Percentiles rank a stretch among this genome's conserved stretches.
These are phyloP conservation scores for Campylomormyrus numenius DNA, from an alignment of 2,113 vertebrate species.

Conservation along the genomic window DNA sequence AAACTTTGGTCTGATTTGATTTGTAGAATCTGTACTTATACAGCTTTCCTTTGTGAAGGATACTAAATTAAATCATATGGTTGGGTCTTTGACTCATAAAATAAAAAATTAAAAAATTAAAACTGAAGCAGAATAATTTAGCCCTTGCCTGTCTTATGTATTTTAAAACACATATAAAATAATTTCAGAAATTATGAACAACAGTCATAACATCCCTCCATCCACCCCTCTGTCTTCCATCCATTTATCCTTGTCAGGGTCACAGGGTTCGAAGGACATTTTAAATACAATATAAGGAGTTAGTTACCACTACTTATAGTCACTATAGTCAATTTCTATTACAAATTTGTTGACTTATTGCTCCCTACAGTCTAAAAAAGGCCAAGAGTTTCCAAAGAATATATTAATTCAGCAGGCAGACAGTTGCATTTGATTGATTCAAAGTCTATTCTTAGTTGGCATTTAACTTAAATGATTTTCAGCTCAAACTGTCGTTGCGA, in stretches of 20 bases:
- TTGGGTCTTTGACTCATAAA: background rate
- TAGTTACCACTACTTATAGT: background rate
- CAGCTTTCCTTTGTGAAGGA: background rate
- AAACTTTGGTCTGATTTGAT: background rate
- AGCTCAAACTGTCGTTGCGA: slow-evolving; percentile 45
- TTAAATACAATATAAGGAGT: background rate
- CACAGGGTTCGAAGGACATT: background rate
- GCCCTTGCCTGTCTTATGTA: background rate
- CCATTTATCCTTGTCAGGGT: background rate
- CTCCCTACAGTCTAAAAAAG: slow-evolving; percentile 26
- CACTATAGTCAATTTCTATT: background rate
- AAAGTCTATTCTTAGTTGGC: slow-evolving; percentile 67
- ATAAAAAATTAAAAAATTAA: background rate
- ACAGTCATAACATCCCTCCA: background rate
- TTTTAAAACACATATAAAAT: background rate
- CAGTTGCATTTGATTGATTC: slow-evolving; percentile 58
- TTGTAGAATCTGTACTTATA: background rate
- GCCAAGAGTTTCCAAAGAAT: slow-evolving; percentile 42
- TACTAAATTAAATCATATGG: background rate
- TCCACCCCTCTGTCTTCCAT: background rate
- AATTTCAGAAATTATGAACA: background rate
- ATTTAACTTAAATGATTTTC: slow-evolving; percentile 68
- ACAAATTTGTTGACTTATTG: slow-evolving; percentile 24
- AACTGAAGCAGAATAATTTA: background rate
- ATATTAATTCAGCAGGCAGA: slow-evolving; percentile 52